Percentiles rank a stretch among this genome's conserved stretches.
phyloP scores from a whole-genome alignment of 2,888 invertebrate genomes.

The Synanthedon vespiformis region DNA sequence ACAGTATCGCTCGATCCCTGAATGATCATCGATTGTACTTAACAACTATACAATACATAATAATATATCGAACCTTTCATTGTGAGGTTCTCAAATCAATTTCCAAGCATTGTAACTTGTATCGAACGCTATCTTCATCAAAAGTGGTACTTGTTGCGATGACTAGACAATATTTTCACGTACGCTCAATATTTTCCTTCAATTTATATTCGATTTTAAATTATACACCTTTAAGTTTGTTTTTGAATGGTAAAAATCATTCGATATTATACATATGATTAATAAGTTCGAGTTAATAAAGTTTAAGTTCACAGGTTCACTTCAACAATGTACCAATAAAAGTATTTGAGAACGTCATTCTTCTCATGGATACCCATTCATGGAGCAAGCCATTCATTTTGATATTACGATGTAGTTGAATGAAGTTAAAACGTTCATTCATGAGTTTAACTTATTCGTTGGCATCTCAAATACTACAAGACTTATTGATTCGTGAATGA shows the following conservation, averaged over 20 bases:
- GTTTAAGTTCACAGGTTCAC: no score
- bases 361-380: constrained; percentile 46
- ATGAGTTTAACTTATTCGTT: not conserved
- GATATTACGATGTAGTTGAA: constrained; percentile 13
- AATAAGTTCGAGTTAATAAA: no score
- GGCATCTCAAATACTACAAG: not conserved
- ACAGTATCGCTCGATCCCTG: not conserved
- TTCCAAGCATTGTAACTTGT: constrained; percentile 37
- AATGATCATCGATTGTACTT: constrained; percentile 11
- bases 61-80: constrained; percentile 23
- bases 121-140: constrained; percentile 42
- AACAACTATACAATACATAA: constrained; percentile 27
- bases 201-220: no score
- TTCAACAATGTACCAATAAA: no score
- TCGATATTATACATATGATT: no score
- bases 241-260: no score
- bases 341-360: constrained; percentile 23
- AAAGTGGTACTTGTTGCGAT: constrained; percentile 31
- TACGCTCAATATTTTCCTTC: no score
- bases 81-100: constrained; percentile 38
- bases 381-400: constrained; percentile 39
- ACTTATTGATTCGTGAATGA: not conserved
- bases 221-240: no score
- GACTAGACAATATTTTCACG: constrained; percentile 20
- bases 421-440: constrained; percentile 1